Conservation (phyloP, 2,797 vertebrate genomes). For the Pampus argenteus region DNA sequence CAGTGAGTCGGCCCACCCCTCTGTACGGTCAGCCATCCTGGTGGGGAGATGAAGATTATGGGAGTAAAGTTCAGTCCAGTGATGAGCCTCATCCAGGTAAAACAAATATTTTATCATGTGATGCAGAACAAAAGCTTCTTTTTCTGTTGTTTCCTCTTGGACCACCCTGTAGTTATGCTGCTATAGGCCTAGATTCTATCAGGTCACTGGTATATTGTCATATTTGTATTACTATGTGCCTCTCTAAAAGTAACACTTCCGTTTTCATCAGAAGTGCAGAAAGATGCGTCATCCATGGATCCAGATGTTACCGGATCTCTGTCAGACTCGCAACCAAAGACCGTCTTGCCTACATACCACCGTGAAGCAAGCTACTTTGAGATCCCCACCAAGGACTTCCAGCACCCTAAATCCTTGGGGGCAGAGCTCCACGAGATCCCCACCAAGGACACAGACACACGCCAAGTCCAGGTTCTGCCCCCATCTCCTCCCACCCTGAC, state of each 20-base stretch:
- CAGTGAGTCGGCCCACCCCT: constrained; percentile 88
- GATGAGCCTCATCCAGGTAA: constrained; percentile 63
- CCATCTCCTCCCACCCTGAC: constrained; percentile 69
- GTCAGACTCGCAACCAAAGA: constrained; percentile 79
- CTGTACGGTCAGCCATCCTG: constrained; percentile 97
- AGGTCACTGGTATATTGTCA: no score
- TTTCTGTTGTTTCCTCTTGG: no score
- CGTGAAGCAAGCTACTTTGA: constrained; percentile 97
- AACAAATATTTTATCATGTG: background rate
- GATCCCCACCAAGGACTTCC: constrained; percentile 96
- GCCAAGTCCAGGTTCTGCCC: background rate
- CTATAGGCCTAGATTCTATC: no score
- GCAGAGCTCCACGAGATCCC: constrained; percentile 89
- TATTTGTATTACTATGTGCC: no score
- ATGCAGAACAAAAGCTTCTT: no score
- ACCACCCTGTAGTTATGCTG: no score
- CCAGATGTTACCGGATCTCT: constrained; percentile 82
- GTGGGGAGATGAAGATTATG: constrained; percentile 97
- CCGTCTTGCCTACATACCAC: constrained; percentile 83
- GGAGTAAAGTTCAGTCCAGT: constrained; percentile 69
- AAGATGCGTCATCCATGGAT: constrained; percentile 79
- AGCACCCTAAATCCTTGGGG: constrained; percentile 80
- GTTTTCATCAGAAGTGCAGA: constrained; percentile 84
- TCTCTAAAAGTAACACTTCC: background rate
- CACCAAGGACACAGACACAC: constrained; percentile 87